Conservation (phyloP, 2,888 invertebrate species). For the Calliphora vomitoria region DNA sequence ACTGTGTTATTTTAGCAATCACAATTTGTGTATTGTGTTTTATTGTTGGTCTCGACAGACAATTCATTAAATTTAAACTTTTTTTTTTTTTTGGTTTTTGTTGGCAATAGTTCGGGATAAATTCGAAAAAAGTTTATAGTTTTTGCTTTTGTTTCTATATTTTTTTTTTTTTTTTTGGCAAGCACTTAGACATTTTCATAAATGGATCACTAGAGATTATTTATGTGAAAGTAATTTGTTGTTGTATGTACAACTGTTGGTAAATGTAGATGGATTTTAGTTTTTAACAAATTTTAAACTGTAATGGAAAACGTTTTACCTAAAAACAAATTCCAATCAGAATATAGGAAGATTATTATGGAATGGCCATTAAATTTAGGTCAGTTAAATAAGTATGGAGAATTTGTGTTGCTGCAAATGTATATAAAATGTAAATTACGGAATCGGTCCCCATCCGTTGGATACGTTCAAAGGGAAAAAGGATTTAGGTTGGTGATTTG, state of each 20-base stretch:
- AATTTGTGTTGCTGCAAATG: too few relatives aligned
- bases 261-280: background rate
- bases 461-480: too few relatives aligned
- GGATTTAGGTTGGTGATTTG: too few relatives aligned
- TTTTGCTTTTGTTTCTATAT: background rate
- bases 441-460: too few relatives aligned
- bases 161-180: constrained; percentile 60
- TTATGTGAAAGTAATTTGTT: constrained; percentile 60
- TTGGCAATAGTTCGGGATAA: constrained; percentile 37
- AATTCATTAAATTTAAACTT: constrained; percentile 38
- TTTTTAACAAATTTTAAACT: constrained; percentile 1
- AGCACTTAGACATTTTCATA: constrained; percentile 53
- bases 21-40: constrained; percentile 32
- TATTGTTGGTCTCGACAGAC: constrained; percentile 39
- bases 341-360: background rate
- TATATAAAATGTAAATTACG: too few relatives aligned
- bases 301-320: background rate
- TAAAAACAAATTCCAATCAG: background rate
- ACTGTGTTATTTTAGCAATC: background rate
- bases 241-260: background rate
- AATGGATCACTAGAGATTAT: constrained; percentile 55
- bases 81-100: constrained; percentile 12
- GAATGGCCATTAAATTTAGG: too few relatives aligned
- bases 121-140: background rate
- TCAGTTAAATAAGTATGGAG: too few relatives aligned